A percentile compares a stretch with the other conserved stretches of the same genome.
These are phyloP conservation scores for Dendrophyllia cribrosa DNA, from an alignment of 64 coral and sea anemone species.

Conservation along the genomic window DNA sequence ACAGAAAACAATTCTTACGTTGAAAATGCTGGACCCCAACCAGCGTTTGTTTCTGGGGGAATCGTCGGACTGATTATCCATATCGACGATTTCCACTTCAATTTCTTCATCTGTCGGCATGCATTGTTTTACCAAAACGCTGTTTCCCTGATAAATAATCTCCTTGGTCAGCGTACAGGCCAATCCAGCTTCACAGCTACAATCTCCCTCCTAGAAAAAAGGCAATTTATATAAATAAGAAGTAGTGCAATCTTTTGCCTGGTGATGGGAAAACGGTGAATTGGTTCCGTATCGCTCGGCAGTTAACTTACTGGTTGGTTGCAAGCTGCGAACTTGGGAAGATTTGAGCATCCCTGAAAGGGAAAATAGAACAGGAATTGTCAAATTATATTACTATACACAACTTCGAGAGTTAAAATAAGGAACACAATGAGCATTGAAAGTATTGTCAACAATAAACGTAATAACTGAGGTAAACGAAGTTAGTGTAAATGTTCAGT, in stretches of 20 bases:
- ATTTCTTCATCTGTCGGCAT: slow-evolving; percentile 3
- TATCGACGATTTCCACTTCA: not conserved
- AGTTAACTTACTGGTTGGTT: not conserved
- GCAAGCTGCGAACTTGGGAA: slow-evolving; percentile 13
- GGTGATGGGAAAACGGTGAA: no score
- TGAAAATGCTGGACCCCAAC: not conserved
- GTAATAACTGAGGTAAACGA: no score
- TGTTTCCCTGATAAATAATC: not conserved
- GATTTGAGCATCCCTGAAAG: not conserved
- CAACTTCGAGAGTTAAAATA: no score
- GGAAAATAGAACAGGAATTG: not conserved
- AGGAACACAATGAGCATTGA: no score
- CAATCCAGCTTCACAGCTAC: slow-evolving; percentile 15
- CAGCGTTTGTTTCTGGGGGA: not conserved
- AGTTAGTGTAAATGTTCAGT: no score
- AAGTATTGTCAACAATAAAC: no score
- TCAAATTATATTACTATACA: not conserved
- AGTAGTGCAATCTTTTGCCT: no score
- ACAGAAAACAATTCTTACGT: slow-evolving; percentile 10
- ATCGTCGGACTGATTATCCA: not conserved
- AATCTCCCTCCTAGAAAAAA: not conserved
- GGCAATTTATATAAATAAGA: no score
- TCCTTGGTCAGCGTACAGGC: slow-evolving; percentile 9
- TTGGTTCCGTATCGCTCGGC: no score
- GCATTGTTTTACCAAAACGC: slow-evolving; percentile 9